Evolutionary conservation across 2,797 vertebrate species (phyloP).

Genomic region (Scolopax bukidnonensis): DNA sequence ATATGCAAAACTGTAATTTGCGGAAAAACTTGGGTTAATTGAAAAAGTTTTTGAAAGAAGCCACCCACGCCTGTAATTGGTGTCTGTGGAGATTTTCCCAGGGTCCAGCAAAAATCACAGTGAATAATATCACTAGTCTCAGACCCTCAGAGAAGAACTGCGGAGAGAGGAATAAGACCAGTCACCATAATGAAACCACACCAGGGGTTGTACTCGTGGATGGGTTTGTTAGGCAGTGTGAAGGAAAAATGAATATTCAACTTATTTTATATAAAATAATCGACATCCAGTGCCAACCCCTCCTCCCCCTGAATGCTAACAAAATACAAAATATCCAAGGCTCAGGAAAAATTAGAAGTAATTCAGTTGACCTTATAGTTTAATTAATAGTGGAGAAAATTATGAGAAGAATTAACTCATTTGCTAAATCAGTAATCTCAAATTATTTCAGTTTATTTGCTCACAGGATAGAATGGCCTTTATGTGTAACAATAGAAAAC

Average conservation of each 20-base stretch:
- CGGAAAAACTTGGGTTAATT: neutral
- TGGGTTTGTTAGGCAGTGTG: neutral
- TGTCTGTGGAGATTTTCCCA: neutral
- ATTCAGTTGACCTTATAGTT: neutral
- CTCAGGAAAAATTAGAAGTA: neutral
- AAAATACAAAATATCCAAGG: neutral
- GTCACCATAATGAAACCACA: neutral
- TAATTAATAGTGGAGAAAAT: neutral
- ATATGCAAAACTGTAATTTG: neutral
- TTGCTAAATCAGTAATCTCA: neutral
- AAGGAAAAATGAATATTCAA: neutral
- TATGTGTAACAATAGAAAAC: neutral
- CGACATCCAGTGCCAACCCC: neutral
- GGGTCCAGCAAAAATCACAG: neutral
- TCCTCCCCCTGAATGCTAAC: accelerated
- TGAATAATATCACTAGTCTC: neutral
- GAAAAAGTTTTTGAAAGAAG: neutral
- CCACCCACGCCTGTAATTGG: neutral
- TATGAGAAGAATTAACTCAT: neutral
- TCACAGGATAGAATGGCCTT: neutral
- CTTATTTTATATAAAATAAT: neutral
- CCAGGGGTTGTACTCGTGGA: neutral
- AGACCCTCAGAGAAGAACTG: neutral
- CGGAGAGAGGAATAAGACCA: neutral
- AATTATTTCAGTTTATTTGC: neutral